Evolutionary conservation across 2,113 vertebrate genomes (phyloP).

Genomic region (Sterrhoptilus dennistouni): DNA sequence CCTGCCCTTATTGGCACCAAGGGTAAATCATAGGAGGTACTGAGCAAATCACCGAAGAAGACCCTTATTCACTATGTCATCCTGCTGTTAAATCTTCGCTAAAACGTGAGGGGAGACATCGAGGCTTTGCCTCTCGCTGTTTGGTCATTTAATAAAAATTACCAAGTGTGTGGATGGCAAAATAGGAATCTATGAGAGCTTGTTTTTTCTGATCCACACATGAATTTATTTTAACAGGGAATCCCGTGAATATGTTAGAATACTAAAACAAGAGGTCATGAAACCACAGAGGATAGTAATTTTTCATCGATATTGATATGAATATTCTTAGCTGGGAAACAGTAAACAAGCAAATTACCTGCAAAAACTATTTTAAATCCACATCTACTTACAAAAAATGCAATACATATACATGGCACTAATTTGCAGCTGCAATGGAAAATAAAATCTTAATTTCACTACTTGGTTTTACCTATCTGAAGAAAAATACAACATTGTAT

Average conservation of each 20-base stretch:
- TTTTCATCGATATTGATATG: not conserved
- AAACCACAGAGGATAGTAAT: not conserved
- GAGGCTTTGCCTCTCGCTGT: constrained; percentile 28
- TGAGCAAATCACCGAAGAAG: constrained; percentile 53
- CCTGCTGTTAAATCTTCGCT: constrained; percentile 53
- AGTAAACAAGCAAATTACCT: not conserved
- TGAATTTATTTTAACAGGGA: not conserved
- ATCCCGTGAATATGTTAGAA: not conserved
- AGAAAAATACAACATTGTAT: not conserved
- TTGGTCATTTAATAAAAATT: constrained; percentile 41
- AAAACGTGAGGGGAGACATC: constrained; percentile 47
- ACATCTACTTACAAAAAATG: not conserved
- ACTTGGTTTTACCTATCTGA: not conserved
- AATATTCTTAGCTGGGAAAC: not conserved
- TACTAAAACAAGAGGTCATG: constrained; percentile 5
- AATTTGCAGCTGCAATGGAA: constrained; percentile 1
- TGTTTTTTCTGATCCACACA: not conserved
- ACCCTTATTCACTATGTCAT: constrained; percentile 53
- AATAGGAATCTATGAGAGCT: not conserved
- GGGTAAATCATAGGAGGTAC: constrained; percentile 51
- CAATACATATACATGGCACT: not conserved
- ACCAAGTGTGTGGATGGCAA: not conserved
- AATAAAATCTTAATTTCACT: not conserved
- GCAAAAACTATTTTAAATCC: not conserved
- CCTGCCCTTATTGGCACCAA: constrained; percentile 40